These are phyloP conservation scores for Asarcornis scutulata DNA, from an alignment of 2,113 vertebrate genomes.

Conservation along the genomic window DNA sequence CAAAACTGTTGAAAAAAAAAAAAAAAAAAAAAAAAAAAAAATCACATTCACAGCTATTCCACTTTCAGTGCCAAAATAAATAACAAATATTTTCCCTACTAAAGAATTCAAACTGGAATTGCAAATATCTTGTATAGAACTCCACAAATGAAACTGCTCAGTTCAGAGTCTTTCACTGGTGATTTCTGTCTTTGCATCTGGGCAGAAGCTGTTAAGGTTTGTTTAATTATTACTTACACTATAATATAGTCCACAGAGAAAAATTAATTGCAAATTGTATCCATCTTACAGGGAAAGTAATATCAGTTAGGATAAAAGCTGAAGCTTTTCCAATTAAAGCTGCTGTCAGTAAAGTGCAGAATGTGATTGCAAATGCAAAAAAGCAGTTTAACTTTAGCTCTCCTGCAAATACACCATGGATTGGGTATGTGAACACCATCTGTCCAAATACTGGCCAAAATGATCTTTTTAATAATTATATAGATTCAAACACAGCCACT, in stretches of 20 bases:
- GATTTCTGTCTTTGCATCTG: slow-evolving; percentile 29
- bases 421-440: slow-evolving; percentile 52
- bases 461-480: slow-evolving; percentile 49
- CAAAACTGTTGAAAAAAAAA: background rate
- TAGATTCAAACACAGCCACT: background rate
- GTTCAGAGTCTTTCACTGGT: background rate
- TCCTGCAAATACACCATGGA: slow-evolving; percentile 66
- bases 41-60: background rate
- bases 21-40: background rate
- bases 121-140: background rate
- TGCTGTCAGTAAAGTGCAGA: slow-evolving; percentile 59
- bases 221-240: slow-evolving; percentile 60
- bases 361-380: slow-evolving; percentile 65
- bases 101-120: background rate
- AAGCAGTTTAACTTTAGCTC: slow-evolving; percentile 59
- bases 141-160: background rate
- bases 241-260: slow-evolving; percentile 45
- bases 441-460: slow-evolving; percentile 53
- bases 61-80: background rate
- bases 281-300: slow-evolving; percentile 47
- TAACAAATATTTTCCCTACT: background rate
- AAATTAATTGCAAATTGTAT: slow-evolving; percentile 67
- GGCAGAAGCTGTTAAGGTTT: slow-evolving; percentile 33
- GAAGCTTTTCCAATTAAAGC: slow-evolving; percentile 66
- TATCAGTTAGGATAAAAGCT: slow-evolving; percentile 38